Percentiles rank a stretch among this genome's conserved stretches.
Conservation (phyloP, 2,797 vertebrate species). For the Gadopsis bispinosus region DNA sequence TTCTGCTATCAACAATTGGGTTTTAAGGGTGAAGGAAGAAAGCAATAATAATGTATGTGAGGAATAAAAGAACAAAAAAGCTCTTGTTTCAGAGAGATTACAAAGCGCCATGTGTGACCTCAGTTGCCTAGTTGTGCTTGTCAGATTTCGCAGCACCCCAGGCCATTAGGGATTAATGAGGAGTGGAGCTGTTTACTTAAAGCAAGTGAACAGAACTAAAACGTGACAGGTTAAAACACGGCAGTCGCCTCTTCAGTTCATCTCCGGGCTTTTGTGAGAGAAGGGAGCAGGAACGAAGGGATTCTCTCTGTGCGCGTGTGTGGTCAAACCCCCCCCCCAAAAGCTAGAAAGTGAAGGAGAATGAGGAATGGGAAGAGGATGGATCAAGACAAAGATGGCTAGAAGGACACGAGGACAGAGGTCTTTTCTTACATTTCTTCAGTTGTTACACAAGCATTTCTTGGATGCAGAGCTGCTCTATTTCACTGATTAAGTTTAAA, state of each 20-base stretch:
- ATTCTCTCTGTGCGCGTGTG: constrained; percentile 41
- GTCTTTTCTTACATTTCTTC: not conserved
- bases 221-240: constrained; percentile 75
- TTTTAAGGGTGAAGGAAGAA: constrained; percentile 21
- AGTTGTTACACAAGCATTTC: not conserved
- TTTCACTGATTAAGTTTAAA: constrained; percentile 9
- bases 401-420: not conserved
- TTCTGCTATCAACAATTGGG: not conserved
- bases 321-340: constrained; percentile 40
- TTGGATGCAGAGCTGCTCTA: not conserved
- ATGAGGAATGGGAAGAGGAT: constrained; percentile 23
- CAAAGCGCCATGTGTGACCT: constrained; percentile 36
- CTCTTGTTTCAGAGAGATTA: constrained; percentile 22
- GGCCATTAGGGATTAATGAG: constrained; percentile 66
- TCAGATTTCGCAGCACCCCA: constrained; percentile 40
- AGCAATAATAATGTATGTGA: not conserved
- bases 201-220: constrained; percentile 60
- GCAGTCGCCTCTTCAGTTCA: constrained; percentile 60
- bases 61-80: constrained; percentile 13
- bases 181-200: constrained; percentile 70
- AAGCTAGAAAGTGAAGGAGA: constrained; percentile 8
- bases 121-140: constrained; percentile 36
- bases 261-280: constrained; percentile 67
- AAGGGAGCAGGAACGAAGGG: constrained; percentile 30
- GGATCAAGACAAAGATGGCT: constrained; percentile 30